Evolutionary conservation across 2,888 invertebrate genomes (phyloP).

Genomic region (Calliscelio sp.): DNA sequence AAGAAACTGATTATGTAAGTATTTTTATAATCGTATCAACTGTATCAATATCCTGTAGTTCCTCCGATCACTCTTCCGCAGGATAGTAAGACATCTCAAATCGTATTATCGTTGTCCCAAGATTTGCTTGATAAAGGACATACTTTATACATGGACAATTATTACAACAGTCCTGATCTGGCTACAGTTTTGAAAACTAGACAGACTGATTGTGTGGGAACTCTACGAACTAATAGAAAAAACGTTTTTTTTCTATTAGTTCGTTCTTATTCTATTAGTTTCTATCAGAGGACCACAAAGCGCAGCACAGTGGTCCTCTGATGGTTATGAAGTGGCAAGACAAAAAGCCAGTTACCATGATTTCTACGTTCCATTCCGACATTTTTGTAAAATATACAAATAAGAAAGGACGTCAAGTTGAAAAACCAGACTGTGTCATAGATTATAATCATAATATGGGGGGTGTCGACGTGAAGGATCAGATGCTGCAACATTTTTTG

Average conservation of each 20-base stretch:
- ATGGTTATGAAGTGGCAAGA: constrained; percentile 52
- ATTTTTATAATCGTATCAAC: constrained; percentile 3
- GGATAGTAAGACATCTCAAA: constrained; percentile 33
- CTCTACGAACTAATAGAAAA: constrained; percentile 38
- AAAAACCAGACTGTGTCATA: constrained; percentile 40
- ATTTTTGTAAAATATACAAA: constrained; percentile 20
- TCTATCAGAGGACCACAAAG: no score
- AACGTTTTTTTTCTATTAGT: constrained; percentile 29
- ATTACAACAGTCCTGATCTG: constrained; percentile 50
- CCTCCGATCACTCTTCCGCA: constrained; percentile 22
- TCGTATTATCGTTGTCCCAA: constrained; percentile 41
- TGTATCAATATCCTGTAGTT: constrained; percentile 6
- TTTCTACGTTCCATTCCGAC: constrained; percentile 36
- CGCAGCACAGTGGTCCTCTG: constrained; percentile 39
- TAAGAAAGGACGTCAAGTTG: constrained; percentile 34
- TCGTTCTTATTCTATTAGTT: no score
- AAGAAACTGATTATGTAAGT: constrained; percentile 17
- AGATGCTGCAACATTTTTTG: constrained; percentile 44
- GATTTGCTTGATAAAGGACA: constrained; percentile 49
- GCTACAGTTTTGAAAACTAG: constrained; percentile 39
- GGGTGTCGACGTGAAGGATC: constrained; percentile 45
- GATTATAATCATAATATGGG: constrained; percentile 54
- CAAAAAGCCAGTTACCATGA: constrained; percentile 50
- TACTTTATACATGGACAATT: constrained; percentile 52
- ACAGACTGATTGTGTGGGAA: constrained; percentile 45